A percentile compares a stretch with the other conserved stretches of the same genome.
Evolutionary conservation across 2,113 vertebrate species (phyloP).

Genomic region (Thunnus thynnus): DNA sequence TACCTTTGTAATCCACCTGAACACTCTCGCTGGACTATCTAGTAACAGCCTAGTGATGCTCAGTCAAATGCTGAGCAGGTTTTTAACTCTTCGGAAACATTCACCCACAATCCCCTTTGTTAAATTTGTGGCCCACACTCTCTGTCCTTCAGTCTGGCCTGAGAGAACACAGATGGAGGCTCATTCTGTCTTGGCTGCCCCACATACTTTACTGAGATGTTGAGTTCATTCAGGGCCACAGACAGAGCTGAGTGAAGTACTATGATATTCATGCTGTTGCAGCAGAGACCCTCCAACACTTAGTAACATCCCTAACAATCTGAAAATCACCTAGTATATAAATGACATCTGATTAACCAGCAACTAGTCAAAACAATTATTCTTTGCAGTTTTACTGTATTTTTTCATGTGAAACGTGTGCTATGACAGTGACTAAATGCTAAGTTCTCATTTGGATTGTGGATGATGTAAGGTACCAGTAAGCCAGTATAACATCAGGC

Average conservation of each 20-base stretch:
- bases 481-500: too few relatives aligned
- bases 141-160: constrained; percentile 74
- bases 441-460: too few relatives aligned
- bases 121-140: constrained; percentile 49
- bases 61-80: not conserved
- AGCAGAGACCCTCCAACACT: not conserved
- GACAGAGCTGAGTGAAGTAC: constrained; percentile 22
- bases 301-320: not conserved
- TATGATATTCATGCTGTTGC: not conserved
- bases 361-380: too few relatives aligned
- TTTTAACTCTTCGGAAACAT: constrained; percentile 2
- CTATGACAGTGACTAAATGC: too few relatives aligned
- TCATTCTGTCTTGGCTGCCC: constrained; percentile 73
- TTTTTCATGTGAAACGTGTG: too few relatives aligned
- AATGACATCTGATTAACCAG: not conserved
- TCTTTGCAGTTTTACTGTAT: too few relatives aligned
- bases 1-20: not conserved
- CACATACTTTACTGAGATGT: constrained; percentile 49
- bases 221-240: constrained; percentile 39
- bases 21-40: not conserved
- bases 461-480: too few relatives aligned
- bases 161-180: constrained; percentile 83
- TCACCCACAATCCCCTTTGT: constrained; percentile 17
- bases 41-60: not conserved
- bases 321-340: not conserved